A percentile compares a stretch with the other conserved stretches of the same genome.
These are phyloP conservation scores for Lithosia quadra DNA, from an alignment of 2,888 invertebrate species.

Conservation along the genomic window DNA sequence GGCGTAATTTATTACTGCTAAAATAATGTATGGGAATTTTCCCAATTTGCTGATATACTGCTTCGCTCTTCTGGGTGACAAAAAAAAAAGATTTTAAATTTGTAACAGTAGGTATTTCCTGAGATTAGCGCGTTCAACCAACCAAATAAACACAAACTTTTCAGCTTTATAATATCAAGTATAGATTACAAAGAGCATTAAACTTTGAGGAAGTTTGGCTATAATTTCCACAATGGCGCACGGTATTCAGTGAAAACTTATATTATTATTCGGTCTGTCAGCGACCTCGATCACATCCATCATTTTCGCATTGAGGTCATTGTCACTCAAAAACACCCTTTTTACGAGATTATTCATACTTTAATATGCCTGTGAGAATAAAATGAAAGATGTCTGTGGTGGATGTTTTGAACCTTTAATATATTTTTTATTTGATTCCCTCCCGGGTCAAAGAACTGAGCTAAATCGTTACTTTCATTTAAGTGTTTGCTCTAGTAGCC, in stretches of 20 bases:
- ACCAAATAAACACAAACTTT: no score
- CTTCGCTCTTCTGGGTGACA: no score
- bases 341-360: neutral
- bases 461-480: slow-evolving; percentile 1
- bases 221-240: neutral
- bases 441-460: neutral
- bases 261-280: slow-evolving; percentile 5
- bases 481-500: neutral
- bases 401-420: neutral
- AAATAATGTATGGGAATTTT: no score
- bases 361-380: neutral
- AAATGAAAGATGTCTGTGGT: neutral
- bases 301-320: slow-evolving; percentile 2
- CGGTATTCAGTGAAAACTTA: neutral
- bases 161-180: no score
- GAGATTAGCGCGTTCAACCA: no score
- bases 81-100: no score
- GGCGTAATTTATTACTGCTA: no score
- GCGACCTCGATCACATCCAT: neutral
- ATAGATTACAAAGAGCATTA: no score
- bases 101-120: no score
- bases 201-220: neutral
- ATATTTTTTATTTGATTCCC: neutral
- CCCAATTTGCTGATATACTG: no score
- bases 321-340: slow-evolving; percentile 3